Conservation (phyloP, 2,797 vertebrate species). For the Microchirus variegatus region DNA sequence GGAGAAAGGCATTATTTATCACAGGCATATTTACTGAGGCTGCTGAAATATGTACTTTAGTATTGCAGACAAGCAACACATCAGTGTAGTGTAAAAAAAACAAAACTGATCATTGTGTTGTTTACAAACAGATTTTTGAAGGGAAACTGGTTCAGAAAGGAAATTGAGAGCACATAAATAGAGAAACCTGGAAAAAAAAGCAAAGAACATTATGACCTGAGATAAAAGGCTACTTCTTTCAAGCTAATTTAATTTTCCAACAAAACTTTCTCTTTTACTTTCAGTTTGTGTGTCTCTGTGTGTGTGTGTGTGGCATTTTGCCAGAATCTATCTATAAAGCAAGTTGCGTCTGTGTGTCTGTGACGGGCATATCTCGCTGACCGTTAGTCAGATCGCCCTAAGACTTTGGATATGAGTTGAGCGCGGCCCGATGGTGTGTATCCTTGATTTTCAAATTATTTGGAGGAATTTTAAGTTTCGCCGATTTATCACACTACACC, state of each 20-base stretch:
- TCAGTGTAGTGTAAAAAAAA: conserved; percentile 12
- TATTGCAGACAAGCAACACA: conserved; percentile 3
- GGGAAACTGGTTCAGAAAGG: neutral
- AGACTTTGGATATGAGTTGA: no score
- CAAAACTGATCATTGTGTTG: neutral
- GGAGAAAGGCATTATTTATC: conserved; percentile 1
- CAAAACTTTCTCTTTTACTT: neutral
- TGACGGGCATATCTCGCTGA: no score
- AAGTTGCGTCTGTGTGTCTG: no score
- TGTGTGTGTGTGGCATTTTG: no score
- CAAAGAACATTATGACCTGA: neutral
- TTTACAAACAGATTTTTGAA: conserved; percentile 3
- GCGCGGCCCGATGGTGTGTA: no score
- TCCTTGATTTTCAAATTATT: no score
- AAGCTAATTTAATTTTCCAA: conserved; percentile 2
- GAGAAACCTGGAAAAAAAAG: neutral
- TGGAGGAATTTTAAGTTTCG: no score
- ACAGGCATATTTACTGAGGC: conserved; percentile 9
- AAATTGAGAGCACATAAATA: neutral
- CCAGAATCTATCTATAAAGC: no score
- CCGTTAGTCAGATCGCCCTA: no score
- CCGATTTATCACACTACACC: no score
- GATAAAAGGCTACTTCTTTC: neutral
- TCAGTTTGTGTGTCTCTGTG: neutral
- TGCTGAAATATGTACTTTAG: conserved; percentile 26